Evolutionary conservation across 2,888 invertebrate genomes (phyloP), one percentile per base, ranked within the genome.

Genomic region (Acanthosepion pharaonis): DNA sequence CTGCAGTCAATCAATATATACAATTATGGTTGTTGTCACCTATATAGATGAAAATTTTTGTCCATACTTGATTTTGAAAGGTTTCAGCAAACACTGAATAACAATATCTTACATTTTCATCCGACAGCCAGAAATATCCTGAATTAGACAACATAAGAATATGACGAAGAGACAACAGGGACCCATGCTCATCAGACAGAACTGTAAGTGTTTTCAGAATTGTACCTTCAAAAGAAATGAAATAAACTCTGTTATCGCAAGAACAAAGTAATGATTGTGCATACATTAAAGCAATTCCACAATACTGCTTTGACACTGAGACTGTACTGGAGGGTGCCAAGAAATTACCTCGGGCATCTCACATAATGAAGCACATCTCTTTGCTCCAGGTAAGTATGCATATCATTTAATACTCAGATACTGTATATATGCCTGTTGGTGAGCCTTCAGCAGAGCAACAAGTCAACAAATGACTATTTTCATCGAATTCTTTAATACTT

Each of bases 61-160:
- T 93, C 92, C 53, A 93, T 53, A 49, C 92, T 93, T 53, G 92
- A 53, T 25, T 93, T 93, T 53, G n/a, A 23, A n/a, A 93, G 92
- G 18, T 4, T n/a, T 49, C 28, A 25, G 8, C 18, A 51, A 49
- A 51, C 23, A 6, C 92, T 5, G 92, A n/a, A 18, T 51, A 93
- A 18, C 28, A 93, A 53, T 28, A 51, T 53, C n/a, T 93, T 51
- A 93, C 92, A 93, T 93, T 18, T 28, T 53, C 92, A 51, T 93
- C 92, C 0, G 92, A 93, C 23, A 93, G 5, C 92, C 28, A 93
- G 18, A 93, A 93, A 25, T 93, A 51, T 48, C 18, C 92, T 0
- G 49, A n/a, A 18, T 28, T 28, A 2, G 92, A n/a, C n/a, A 93
- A 49, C 8, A n/a, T 51, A 25, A 53, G 51, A n/a, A 93, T n/a